Percentiles rank a stretch among this genome's conserved stretches.
Evolutionary conservation across 2,113 vertebrate genomes (phyloP).

Genomic region (Macquaria ambigua): DNA sequence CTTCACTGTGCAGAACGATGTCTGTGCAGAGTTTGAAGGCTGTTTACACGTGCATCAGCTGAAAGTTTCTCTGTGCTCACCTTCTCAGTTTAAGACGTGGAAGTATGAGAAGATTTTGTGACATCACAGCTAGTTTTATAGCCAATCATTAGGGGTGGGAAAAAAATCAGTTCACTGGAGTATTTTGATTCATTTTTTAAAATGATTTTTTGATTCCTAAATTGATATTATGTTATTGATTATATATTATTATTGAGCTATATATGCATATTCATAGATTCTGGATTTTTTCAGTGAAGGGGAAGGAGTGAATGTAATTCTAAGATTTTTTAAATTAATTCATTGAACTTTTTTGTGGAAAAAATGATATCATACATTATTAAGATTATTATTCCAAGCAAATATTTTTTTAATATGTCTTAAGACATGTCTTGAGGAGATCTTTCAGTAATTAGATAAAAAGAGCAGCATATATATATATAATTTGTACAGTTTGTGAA

Average conservation of each 20-base stretch:
- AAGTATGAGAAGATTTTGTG: too few species aligned
- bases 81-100: too few species aligned
- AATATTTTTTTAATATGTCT: background rate
- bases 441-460: background rate
- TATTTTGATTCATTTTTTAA: too few species aligned
- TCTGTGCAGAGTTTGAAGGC: background rate
- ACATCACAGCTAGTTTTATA: too few species aligned
- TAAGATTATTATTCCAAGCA: background rate
- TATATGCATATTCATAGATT: too few species aligned
- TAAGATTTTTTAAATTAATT: background rate
- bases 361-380: background rate
- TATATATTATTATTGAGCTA: too few species aligned
- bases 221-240: too few species aligned
- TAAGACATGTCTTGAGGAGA: background rate
- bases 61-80: background rate
- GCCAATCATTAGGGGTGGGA: too few species aligned
- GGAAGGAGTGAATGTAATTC: background rate
- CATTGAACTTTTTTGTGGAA: background rate
- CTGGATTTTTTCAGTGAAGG: too few species aligned
- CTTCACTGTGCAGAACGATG: too few species aligned
- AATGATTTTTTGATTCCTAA: too few species aligned
- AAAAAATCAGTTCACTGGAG: too few species aligned
- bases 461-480: background rate
- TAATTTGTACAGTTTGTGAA: conserved; percentile 1
- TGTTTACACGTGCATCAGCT: background rate